phyloP scores from a whole-genome alignment of 2,113 vertebrate genomes.

The Falcunculus frontatus region DNA sequence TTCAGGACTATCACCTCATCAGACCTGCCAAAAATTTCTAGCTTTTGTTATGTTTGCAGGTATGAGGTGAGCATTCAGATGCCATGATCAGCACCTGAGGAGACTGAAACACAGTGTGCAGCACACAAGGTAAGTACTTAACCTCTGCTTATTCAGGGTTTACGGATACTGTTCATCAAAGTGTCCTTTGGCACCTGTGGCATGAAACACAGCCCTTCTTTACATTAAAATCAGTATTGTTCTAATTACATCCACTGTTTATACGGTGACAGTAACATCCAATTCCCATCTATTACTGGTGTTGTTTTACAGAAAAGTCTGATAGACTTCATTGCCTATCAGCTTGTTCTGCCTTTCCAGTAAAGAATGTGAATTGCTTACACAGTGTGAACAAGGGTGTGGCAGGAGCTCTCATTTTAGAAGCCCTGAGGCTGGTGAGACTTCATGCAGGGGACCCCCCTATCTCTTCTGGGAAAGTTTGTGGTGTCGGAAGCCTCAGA shows the following conservation, averaged over 20 bases:
- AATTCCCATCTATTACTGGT: neutral
- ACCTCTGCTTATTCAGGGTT: neutral
- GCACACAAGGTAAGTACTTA: neutral
- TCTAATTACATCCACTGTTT: neutral
- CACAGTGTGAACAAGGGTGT: neutral
- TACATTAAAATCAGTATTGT: neutral
- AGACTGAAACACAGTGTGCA: neutral
- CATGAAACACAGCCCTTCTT: neutral
- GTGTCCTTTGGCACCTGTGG: neutral
- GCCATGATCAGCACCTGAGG: rapidly evolving
- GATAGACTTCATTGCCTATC: neutral
- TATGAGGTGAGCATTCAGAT: neutral
- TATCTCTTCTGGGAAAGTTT: neutral
- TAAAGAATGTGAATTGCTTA: neutral
- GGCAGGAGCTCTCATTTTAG: neutral
- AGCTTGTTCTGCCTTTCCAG: neutral
- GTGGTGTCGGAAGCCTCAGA: neutral
- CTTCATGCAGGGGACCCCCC: neutral
- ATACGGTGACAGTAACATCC: neutral
- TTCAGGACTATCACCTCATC: neutral
- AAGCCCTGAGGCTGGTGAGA: neutral
- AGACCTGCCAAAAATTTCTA: neutral
- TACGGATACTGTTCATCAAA: neutral
- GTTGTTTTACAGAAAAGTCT: neutral
- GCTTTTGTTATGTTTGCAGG: neutral